phyloP scores from a whole-genome alignment of 2,888 invertebrate genomes.

The Nephrotoma guestfalica region DNA sequence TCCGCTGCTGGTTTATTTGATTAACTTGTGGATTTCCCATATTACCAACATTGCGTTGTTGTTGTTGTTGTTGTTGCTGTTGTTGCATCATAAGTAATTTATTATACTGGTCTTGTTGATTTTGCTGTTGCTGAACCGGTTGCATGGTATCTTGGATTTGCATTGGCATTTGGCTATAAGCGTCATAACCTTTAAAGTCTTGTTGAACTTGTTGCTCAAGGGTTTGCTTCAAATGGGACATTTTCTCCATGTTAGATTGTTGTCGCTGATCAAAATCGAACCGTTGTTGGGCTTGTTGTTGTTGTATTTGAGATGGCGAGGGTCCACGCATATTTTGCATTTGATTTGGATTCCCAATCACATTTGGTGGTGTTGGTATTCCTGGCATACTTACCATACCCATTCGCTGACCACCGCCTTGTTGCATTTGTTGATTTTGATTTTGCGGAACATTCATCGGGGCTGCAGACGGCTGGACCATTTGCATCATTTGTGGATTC shows the following conservation, averaged over 20 bases:
- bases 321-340: slow-evolving; percentile 31
- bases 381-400: slow-evolving; percentile 23
- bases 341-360: slow-evolving; percentile 16
- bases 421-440: slow-evolving; percentile 21
- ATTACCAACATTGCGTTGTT: slow-evolving; percentile 24
- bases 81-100: slow-evolving; percentile 18
- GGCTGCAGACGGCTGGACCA: slow-evolving; percentile 5
- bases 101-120: slow-evolving; percentile 12
- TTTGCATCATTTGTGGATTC: slow-evolving; percentile 20
- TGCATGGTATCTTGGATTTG: slow-evolving; percentile 16
- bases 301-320: slow-evolving; percentile 22
- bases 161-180: slow-evolving; percentile 30
- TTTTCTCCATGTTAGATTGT: slow-evolving; percentile 58
- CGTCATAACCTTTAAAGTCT: slow-evolving; percentile 60
- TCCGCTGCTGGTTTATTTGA: slow-evolving; percentile 38
- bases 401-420: slow-evolving; percentile 14
- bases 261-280: slow-evolving; percentile 33
- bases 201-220: slow-evolving; percentile 61
- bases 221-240: slow-evolving; percentile 57
- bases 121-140: slow-evolving; percentile 5
- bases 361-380: slow-evolving; percentile 13
- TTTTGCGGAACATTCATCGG: slow-evolving; percentile 16
- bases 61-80: slow-evolving; percentile 26
- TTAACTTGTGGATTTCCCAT: slow-evolving; percentile 31
- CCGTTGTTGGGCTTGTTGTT: slow-evolving; percentile 17